Conservation (phyloP, 2,888 invertebrate species). For the Dolichopus griseipennis region DNA sequence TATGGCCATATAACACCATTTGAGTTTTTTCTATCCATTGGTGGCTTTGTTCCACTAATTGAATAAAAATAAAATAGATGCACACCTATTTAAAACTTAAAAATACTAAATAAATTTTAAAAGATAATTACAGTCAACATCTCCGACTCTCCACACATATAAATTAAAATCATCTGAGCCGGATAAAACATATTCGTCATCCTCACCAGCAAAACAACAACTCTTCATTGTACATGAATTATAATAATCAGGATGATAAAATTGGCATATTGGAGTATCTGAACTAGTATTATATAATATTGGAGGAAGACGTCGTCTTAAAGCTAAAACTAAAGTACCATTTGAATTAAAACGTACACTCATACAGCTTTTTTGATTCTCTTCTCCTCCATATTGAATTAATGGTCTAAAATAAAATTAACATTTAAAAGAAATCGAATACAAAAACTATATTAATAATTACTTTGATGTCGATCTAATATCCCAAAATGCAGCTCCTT, state of each 20-base stretch:
- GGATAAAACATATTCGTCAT: slow-evolving; percentile 80
- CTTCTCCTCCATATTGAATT: slow-evolving; percentile 56
- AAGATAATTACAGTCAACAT: slow-evolving; percentile 46
- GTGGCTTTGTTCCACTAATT: slow-evolving; percentile 35
- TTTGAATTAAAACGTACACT: slow-evolving; percentile 79
- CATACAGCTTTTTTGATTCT: slow-evolving; percentile 72
- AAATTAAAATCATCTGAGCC: slow-evolving; percentile 94
- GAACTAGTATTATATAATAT: slow-evolving; percentile 66
- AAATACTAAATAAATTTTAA: neutral
- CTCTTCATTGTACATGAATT: slow-evolving; percentile 98
- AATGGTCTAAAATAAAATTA: slow-evolving; percentile 49
- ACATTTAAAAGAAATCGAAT: slow-evolving; percentile 1
- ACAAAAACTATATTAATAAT: neutral
- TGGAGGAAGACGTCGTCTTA: slow-evolving; percentile 78
- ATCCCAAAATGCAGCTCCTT: slow-evolving; percentile 87
- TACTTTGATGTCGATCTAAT: slow-evolving; percentile 45
- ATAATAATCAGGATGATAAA: slow-evolving; percentile 85
- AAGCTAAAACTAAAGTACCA: slow-evolving; percentile 69
- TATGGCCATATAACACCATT: slow-evolving; percentile 77
- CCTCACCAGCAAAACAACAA: slow-evolving; percentile 84
- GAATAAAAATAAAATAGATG: slow-evolving; percentile 2
- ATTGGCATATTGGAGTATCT: slow-evolving; percentile 67
- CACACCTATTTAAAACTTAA: neutral
- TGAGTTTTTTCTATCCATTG: slow-evolving; percentile 64
- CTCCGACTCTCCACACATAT: slow-evolving; percentile 86